Evolutionary conservation across 2,797 vertebrate species (phyloP).

Genomic region (Sebastes diaconus): DNA sequence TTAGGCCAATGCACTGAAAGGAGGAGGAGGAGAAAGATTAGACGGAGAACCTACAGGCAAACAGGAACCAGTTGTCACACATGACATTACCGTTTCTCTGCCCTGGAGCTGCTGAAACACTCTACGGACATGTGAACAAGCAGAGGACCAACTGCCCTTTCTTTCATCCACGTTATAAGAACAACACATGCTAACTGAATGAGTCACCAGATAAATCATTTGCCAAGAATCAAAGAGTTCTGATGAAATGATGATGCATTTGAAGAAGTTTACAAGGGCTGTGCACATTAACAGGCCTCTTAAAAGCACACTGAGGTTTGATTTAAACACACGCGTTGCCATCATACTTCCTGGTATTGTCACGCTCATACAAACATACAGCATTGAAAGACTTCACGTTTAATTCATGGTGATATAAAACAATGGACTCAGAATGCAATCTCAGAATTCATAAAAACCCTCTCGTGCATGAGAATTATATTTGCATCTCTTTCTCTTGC

Average conservation of each 20-base stretch:
- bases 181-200: background rate
- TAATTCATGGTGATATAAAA: background rate
- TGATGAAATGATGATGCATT: background rate
- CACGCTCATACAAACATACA: background rate
- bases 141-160: background rate
- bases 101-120: background rate
- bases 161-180: background rate
- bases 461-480: background rate
- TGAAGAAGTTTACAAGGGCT: background rate
- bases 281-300: background rate
- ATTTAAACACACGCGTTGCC: background rate
- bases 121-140: background rate
- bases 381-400: no score
- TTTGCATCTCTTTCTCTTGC: background rate
- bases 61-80: background rate
- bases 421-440: background rate
- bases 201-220: conserved; percentile 19
- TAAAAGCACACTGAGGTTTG: background rate
- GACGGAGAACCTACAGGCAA: background rate
- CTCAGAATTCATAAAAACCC: background rate
- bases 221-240: background rate
- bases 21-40: background rate
- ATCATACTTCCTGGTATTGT: background rate
- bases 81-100: background rate
- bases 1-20: background rate